Conservation (phyloP, 2,888 invertebrate species). For the Sphecodes monilicornis region DNA sequence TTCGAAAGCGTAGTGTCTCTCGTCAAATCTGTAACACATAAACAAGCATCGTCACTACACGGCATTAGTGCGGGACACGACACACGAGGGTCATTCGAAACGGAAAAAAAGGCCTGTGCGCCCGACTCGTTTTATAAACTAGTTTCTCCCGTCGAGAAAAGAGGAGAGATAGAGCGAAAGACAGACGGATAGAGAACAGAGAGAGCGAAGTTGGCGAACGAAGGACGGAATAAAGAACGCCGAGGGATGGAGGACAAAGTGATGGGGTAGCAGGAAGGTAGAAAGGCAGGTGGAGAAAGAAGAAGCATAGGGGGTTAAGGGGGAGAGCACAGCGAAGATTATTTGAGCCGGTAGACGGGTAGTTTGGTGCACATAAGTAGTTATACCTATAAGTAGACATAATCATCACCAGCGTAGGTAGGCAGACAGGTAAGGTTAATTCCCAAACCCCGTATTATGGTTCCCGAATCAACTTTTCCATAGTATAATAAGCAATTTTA, state of each 20-base stretch:
- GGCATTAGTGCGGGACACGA: constrained; percentile 42
- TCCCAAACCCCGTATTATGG: constrained; percentile 82
- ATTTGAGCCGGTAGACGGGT: constrained; percentile 78
- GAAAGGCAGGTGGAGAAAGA: constrained; percentile 10
- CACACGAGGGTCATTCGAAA: constrained; percentile 63
- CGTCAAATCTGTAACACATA: constrained; percentile 84
- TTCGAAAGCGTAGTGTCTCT: constrained; percentile 84
- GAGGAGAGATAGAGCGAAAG: not conserved
- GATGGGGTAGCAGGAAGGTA: constrained; percentile 38
- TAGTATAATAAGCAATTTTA: constrained; percentile 84
- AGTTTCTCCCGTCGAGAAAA: constrained; percentile 57
- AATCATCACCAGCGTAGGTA: constrained; percentile 80
- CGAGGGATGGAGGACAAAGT: constrained; percentile 29
- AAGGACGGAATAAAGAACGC: constrained; percentile 13
- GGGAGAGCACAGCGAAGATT: constrained; percentile 73
- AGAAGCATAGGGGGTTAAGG: not conserved
- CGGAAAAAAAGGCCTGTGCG: constrained; percentile 62
- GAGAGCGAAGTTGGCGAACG: not conserved
- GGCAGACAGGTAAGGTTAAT: constrained; percentile 82
- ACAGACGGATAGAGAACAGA: not conserved
- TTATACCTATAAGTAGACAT: constrained; percentile 79
- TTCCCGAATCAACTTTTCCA: constrained; percentile 83
- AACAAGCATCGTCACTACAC: constrained; percentile 74
- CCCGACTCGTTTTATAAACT: constrained; percentile 70
- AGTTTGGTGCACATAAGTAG: constrained; percentile 76